Percentiles rank a stretch among this genome's conserved stretches.
These are phyloP conservation scores for Silurus asotus DNA, from an alignment of 2,113 vertebrate genomes.

Conservation along the genomic window DNA sequence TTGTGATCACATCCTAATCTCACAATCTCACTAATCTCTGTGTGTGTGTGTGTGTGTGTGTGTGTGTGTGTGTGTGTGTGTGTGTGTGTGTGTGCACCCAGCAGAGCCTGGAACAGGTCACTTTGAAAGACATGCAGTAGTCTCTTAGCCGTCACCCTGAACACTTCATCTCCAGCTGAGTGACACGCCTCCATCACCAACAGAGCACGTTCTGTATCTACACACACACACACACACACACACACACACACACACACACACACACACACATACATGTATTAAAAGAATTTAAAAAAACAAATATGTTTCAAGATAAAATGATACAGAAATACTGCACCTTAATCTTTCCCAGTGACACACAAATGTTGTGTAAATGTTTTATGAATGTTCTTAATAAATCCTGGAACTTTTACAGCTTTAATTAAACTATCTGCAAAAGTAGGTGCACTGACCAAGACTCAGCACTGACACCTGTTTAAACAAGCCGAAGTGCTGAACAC, in stretches of 20 bases:
- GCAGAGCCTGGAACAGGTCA: constrained; percentile 76
- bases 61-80: constrained; percentile 37
- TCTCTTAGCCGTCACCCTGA: constrained; percentile 69
- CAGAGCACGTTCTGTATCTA: constrained; percentile 69
- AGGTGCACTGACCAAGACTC: not conserved
- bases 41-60: constrained; percentile 20
- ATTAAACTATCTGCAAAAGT: not conserved
- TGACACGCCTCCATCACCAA: constrained; percentile 70
- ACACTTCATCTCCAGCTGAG: constrained; percentile 60
- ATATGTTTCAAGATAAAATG: not conserved
- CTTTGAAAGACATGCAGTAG: constrained; percentile 75
- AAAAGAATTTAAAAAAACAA: not conserved
- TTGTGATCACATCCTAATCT: constrained; percentile 42
- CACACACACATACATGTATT: constrained; percentile 30
- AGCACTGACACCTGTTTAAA: not conserved
- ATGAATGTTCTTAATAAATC: not conserved
- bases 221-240: constrained; percentile 46
- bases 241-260: constrained; percentile 7
- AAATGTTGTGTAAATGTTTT: not conserved
- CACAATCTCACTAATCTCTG: constrained; percentile 48
- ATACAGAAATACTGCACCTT: not conserved
- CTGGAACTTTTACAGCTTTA: not conserved
- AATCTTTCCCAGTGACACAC: not conserved
- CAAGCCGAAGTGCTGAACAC: not conserved
- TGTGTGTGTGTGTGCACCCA: constrained; percentile 62